Conservation (phyloP, 2,888 invertebrate species). For the Drosophila recens region DNA sequence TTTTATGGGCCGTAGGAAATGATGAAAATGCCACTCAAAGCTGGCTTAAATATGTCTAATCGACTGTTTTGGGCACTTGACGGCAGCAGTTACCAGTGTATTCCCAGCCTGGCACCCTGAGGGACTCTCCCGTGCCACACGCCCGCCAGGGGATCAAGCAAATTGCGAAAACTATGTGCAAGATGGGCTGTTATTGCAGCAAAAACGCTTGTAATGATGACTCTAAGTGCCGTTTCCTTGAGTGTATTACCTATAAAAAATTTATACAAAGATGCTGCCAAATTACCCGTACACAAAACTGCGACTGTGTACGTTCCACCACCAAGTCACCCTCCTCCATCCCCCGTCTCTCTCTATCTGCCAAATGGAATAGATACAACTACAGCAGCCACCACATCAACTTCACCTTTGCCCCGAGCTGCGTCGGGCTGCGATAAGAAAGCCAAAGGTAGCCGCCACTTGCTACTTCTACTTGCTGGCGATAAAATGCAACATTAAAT, state of each 20-base stretch:
- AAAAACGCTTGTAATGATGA: slow-evolving; percentile 85
- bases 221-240: slow-evolving; percentile 85
- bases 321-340: slow-evolving; percentile 23
- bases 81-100: slow-evolving; percentile 62
- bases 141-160: slow-evolving; percentile 82
- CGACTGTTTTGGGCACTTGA: slow-evolving; percentile 73
- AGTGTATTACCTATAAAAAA: slow-evolving; percentile 86
- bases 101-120: slow-evolving; percentile 14
- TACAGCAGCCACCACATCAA: slow-evolving; percentile 47
- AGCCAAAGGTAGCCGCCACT: slow-evolving; percentile 41
- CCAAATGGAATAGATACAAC: slow-evolving; percentile 44
- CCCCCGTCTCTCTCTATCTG: background rate
- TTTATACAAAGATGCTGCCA: slow-evolving; percentile 81
- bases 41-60: slow-evolving; percentile 74
- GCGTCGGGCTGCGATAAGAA: slow-evolving; percentile 56
- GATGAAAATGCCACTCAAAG: slow-evolving; percentile 67
- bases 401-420: slow-evolving; percentile 45
- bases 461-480: slow-evolving; percentile 62
- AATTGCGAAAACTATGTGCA: slow-evolving; percentile 85
- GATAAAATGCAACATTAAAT: slow-evolving; percentile 85
- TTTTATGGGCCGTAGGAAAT: slow-evolving; percentile 62
- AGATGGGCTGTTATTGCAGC: slow-evolving; percentile 85
- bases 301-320: slow-evolving; percentile 47
- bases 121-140: slow-evolving; percentile 19
- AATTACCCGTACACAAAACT: slow-evolving; percentile 62